Evolutionary conservation across 2,888 invertebrate species (phyloP), one percentile per base, ranked within the genome.

Genomic region (Metallyticus violacea): DNA sequence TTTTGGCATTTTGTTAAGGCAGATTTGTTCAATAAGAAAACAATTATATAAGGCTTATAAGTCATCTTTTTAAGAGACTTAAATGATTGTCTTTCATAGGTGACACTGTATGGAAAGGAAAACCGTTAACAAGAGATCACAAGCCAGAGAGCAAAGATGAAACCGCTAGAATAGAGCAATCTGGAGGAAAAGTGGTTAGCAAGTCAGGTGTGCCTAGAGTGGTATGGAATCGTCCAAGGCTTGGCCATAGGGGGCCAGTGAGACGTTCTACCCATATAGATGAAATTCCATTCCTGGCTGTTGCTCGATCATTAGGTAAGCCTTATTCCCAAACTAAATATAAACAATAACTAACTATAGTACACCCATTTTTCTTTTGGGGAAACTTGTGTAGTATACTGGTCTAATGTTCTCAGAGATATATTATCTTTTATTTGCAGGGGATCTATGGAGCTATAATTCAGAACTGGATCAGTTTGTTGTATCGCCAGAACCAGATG

Each of bases 401-500:
- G n/a, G n/a, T n/a, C n/a, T n/a, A n/a, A n/a, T n/a, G n/a, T n/a
- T n/a, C n/a, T n/a, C n/a, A n/a, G n/a, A n/a, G 40, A 25, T 84
- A 30, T 79, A 85, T 87, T 78, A n/a, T n/a, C n/a, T n/a, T n/a
- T 85, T 86, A 22, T 88, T 89, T 90, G 28, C 89, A 95, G 95
- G 99, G 82, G 99, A 99, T 92, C 93, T 99, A 25, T 99, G 99
- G 99, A 99, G 99, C 90, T 99, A 98, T 91, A 99, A 99, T 92
- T 96, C 97, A 1, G 95, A 95, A 87, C 95, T 96, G 89, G 96
- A 98, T 91, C 96, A 97, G 91, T 99, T 98, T 92, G 96, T 99
- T 26, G 99, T 99, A n/a, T 98, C 98, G 40, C 99, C 99, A 0
- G 98, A 98, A 91, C 99, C 99, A 0, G 99, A 99, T 93, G 97